Evolutionary conservation across 2,113 vertebrate species (phyloP), one percentile per base, ranked within the genome.

Genomic region (Caloenas nicobarica): DNA sequence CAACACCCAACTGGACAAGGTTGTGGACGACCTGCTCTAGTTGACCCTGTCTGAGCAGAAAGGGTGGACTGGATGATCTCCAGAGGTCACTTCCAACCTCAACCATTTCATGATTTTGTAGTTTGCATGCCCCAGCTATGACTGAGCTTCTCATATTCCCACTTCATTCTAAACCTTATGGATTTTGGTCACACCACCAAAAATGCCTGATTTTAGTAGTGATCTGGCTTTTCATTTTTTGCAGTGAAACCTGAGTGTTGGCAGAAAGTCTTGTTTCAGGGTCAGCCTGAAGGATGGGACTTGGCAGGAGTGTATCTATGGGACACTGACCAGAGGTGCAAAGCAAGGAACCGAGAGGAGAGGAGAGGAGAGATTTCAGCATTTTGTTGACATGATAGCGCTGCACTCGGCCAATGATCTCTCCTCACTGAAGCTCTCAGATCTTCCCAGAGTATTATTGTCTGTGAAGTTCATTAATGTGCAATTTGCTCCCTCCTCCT

Each of bases 381-480:
- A 11, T 83, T 89, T 74, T 76, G 28, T 60, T 4, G 7, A 57
- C 8, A 5, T 1, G 11, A 13, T 28, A 89, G 42, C 1, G 1
- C n/a, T 65, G n/a, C 40, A 16, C 29, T 93, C 48, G 70, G 46
- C 54, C 76, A 40, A 29, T 58, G 68, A 54, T 69, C 22, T 74
- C 26, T 74, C 53, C 34, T 81, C 57, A 61, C 40, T 58, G 72
- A 42, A 90, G 33, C 60, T 23, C 36, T 70, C 69, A 56, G 33
- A 86, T 65, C 76, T 91, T 95, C 56, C n/a, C 64, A 51, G 46
- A 78, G 23, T 50, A 62, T 72, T 89, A 89, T 23, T 77, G 64
- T 73, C 91, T 83, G 40, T 71, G 64, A 74, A 88, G 60, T 94
- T 95, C 88, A 91, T 93, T 94, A 93, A 81, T 18, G 36, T 81